A percentile compares a stretch with the other conserved stretches of the same genome.
Evolutionary conservation across 2,113 vertebrate species (phyloP).

Genomic region (Dryoscopus gambensis): DNA sequence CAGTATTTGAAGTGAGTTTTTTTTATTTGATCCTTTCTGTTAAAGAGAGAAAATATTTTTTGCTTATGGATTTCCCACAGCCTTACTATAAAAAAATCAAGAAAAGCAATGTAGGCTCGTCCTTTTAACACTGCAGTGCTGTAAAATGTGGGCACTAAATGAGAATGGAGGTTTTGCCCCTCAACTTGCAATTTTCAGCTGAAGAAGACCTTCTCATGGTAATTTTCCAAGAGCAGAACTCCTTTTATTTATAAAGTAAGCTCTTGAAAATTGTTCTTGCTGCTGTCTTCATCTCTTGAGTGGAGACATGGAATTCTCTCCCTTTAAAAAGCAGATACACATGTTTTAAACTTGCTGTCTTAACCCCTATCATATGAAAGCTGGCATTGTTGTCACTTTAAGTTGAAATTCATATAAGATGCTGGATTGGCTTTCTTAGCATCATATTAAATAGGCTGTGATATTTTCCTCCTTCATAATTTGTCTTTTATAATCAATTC

Average conservation of each 20-base stretch:
- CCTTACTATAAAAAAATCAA: neutral
- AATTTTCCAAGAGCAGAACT: neutral
- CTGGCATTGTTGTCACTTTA: neutral
- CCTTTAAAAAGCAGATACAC: neutral
- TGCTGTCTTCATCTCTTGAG: neutral
- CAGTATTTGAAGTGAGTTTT: neutral
- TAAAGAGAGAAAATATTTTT: neutral
- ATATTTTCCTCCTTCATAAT: neutral
- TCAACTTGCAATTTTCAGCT: neutral
- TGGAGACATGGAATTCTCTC: neutral
- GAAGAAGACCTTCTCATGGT: neutral
- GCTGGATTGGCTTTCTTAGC: neutral
- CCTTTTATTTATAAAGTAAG: neutral
- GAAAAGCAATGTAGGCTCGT: neutral
- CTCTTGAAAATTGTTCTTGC: neutral
- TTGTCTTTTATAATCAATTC: neutral
- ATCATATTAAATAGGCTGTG: neutral
- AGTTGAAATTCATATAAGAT: neutral
- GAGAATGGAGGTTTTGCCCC: neutral
- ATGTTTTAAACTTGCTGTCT: neutral
- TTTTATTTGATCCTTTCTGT: neutral
- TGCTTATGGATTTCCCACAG: neutral
- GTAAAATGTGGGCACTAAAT: neutral
- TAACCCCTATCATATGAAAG: neutral
- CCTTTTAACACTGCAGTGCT: neutral